Conservation (phyloP, 2,113 vertebrate species). For the Maccullochella peelii region DNA sequence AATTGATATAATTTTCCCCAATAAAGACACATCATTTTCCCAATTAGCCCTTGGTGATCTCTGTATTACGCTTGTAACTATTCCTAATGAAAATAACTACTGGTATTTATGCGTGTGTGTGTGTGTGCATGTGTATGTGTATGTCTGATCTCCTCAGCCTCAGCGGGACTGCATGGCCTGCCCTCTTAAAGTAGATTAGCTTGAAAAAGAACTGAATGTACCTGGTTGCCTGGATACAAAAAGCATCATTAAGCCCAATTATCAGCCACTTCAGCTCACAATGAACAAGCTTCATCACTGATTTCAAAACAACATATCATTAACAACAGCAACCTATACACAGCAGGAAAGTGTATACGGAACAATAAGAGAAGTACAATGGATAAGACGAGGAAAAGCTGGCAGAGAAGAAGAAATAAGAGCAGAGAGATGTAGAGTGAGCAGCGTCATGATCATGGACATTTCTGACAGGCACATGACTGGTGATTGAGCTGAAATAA, state of each 20-base stretch:
- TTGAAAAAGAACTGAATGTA: conserved; percentile 67
- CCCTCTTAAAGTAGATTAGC: conserved; percentile 76
- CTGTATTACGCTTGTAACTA: background rate
- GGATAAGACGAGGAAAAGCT: background rate
- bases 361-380: background rate
- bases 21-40: conserved; percentile 6
- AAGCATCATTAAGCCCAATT: conserved; percentile 86
- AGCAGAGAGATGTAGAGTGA: background rate
- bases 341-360: conserved; percentile 39
- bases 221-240: conserved; percentile 87
- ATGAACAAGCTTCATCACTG: conserved; percentile 71
- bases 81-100: conserved; percentile 37
- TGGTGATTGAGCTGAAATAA: background rate
- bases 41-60: conserved; percentile 23
- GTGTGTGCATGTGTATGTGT: conserved; percentile 26
- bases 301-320: conserved; percentile 74
- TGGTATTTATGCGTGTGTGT: conserved; percentile 33
- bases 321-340: conserved; percentile 57
- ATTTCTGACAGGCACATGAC: background rate
- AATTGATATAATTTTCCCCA: conserved; percentile 2
- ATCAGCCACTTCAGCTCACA: conserved; percentile 78
- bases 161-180: conserved; percentile 55
- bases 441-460: background rate
- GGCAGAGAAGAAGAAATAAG: conserved; percentile 6
- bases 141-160: conserved; percentile 66